A percentile compares a stretch with the other conserved stretches of the same genome.
phyloP scores from a whole-genome alignment of 1,140 invertebrate genomes.

The Melitaea cinxia region DNA sequence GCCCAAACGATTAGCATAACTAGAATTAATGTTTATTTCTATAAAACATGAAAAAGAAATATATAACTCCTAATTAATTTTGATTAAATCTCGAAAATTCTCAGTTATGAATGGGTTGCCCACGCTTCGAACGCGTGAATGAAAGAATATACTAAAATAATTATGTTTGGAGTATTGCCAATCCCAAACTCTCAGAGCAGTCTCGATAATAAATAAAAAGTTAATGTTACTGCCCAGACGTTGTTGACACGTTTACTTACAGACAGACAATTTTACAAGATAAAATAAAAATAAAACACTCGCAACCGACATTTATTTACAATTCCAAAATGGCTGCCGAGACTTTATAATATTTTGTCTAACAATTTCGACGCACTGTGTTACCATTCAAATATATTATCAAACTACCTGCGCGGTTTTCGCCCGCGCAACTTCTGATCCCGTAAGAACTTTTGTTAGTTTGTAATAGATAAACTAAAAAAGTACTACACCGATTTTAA shows the following conservation, averaged over 20 bases:
- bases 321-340: constrained; percentile 1
- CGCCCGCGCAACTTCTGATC: no score
- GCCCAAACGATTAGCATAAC: constrained; percentile 13
- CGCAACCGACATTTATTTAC: constrained; percentile 16
- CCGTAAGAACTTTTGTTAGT: no score
- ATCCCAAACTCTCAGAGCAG: constrained; percentile 33
- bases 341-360: no score
- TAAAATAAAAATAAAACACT: constrained; percentile 43
- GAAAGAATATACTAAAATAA: constrained; percentile 47
- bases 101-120: constrained; percentile 47
- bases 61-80: constrained; percentile 8
- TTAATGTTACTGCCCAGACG: constrained; percentile 63
- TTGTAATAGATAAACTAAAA: not conserved
- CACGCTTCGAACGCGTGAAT: constrained; percentile 44
- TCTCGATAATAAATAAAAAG: constrained; percentile 60
- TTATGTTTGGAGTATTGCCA: constrained; percentile 53
- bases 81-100: constrained; percentile 35
- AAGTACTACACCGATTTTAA: not conserved
- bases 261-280: constrained; percentile 48
- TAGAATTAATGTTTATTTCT: not conserved
- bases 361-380: no score
- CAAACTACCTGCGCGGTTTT: no score
- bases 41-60: constrained; percentile 15
- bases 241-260: constrained; percentile 63
- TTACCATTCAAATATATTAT: no score